Evolutionary conservation across 2,113 vertebrate genomes (phyloP), one percentile per base, ranked within the genome.

Genomic region (Etia nguti): DNA sequence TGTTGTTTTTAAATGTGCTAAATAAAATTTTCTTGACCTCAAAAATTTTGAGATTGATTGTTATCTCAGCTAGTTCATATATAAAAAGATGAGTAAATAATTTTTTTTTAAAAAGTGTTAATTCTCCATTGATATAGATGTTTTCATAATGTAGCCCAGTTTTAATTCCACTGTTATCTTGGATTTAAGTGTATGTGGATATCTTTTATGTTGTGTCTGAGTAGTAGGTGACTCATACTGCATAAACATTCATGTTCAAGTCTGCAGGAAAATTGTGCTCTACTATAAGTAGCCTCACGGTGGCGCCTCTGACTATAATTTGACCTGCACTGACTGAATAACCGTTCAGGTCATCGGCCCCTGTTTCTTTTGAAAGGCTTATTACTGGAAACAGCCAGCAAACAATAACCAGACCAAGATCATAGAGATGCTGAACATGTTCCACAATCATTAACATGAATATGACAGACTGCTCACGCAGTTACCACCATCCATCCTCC

Each of bases 281-380:
- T 88, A 84, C 90, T 85, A 46, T 20, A 55, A 34, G 8, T 54
- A 54, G 56, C 92, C 96, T 91, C 89, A 85, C 0, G 94, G 87
- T 86, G 95, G 94, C 81, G 52, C 59, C 68, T 62, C 31, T 60
- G 83, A 84, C 93, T 85, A 43, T 29, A 86, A 79, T 83, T 91
- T 82, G 29, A 56, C 6, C 65, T 5, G 7, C 2, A 11, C 6
- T 7, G 5, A 7, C 52, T 68, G 15, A 50, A 12, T 29, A 60
- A 46, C 22, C 34, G 13, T 12, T 52, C 57, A 83, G 60, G 3
- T 81, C 55, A 38, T 75, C 54, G 36, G 8, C 41, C 29, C 11
- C 26, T 20, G 15, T 36, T 83, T 88, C 29, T 60, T 82, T 82
- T 20, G 36, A 54, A 29, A 48, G 79, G 56, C 29, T 55, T 77